Evolutionary conservation across 1,140 invertebrate genomes (phyloP), one percentile per base, ranked within the genome.

Genomic region (Helicoverpa armigera): DNA sequence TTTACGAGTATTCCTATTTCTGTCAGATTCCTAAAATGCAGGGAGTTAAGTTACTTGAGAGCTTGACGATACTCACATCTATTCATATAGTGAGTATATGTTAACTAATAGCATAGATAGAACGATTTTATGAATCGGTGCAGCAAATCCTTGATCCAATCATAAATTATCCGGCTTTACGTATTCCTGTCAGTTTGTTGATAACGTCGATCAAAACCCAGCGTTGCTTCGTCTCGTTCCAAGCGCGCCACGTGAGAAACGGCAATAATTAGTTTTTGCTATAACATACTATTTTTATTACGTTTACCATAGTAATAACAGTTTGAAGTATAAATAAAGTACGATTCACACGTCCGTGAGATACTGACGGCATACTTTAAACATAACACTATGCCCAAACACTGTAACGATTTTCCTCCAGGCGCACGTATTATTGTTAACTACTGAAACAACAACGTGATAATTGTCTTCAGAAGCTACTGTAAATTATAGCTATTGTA

Each of bases 291-390:
- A 72, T 72, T 72, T 72, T 72, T 72, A 72, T 72, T 72, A 54
- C 18, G 69, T 72, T 75, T 60, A 75, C 58, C 67, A 70, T 70
- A 70, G 48, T 53, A 73, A 54, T 73, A 73, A 58, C 70, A 73
- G n/a, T 56, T 13, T 73, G 70, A 53, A 43, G 29, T 43, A 73
- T 56, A 73, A 54, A 73, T 73, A 73, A 56, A 73, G 11, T 18
- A 43, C 29, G 14, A 72, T 58, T 58, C 53, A 73, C 53, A 58
- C 54, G 70, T 73, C 14, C 53, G 48, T 35, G 31, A 43, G 29
- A 73, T n/a, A 73, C 53, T 73, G n/a, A 35, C 53, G 53, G 48
- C 58, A 73, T 73, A 58, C 23, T 48, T 54, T 54, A 72, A 53
- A 72, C 69, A 72, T n/a, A 50, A 54, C 50, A 29, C 14, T 31